Evolutionary conservation across 2,113 vertebrate species (phyloP), one percentile per base, ranked within the genome.

Genomic region (Amphiprion percula): DNA sequence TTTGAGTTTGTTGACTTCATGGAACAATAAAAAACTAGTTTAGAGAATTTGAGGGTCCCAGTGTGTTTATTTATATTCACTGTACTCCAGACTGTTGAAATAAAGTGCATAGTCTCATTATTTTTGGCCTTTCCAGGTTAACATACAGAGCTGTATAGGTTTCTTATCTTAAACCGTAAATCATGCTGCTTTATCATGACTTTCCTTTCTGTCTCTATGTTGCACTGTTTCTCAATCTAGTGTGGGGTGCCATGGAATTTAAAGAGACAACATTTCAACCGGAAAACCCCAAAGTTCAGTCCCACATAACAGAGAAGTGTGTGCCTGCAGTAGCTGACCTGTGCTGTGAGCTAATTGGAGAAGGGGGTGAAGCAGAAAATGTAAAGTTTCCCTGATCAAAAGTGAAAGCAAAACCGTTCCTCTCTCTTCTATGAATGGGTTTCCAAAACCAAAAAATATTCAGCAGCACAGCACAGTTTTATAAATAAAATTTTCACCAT

Each of bases 261-360:
- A 24, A 56, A 33, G 26, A 68, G n/a, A 59, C 63, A 71, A 54
- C 30, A 1, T 1, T 52, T 77, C 23, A 78, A 33, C 44, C 28
- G 8, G 60, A 77, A 79, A 72, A 55, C 64, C 52, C 7, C 21
- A 28, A 46, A 59, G 39, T 86, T 89, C 58, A 88, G 54, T 90
- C 19, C 89, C 84, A 86, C 46, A 84, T 91, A 87, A 90, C 59
- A 74, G 53, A 67, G 14, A 39, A 72, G 59, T 76, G 53, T 87
- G 50, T 86, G 84, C 76, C 78, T 19, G 83, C 76, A 79, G 86
- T 82, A 84, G 74, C 80, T 86, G 87, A 90, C 89, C 39, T 67
- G n/a, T 72, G 74, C 65, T 63, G 62, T 23, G 16, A 54, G 58
- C 55, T 85, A 80, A 85, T 84, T 61, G 68, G 60, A 61, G 12